These are phyloP conservation scores for Melanogrammus aeglefinus DNA, from an alignment of 2,797 vertebrate species.

Conservation along the genomic window DNA sequence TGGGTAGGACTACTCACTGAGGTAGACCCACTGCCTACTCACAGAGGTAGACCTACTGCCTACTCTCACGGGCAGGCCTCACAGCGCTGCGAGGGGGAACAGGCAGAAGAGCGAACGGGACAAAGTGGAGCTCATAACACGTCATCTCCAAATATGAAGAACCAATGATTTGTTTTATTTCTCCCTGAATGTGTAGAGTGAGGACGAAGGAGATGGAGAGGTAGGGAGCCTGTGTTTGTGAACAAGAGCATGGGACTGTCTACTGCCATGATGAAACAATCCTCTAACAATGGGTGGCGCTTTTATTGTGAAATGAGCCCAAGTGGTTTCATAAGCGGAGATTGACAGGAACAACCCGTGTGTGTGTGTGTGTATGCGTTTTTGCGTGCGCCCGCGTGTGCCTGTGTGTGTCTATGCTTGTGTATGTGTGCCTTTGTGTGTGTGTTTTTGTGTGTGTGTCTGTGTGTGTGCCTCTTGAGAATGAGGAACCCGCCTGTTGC, in stretches of 20 bases:
- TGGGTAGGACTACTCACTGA: too few species aligned
- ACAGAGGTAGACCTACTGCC: too few species aligned
- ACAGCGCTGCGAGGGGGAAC: too few species aligned
- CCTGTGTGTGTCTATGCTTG: not conserved
- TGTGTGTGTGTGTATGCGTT: too few species aligned
- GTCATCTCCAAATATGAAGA: not conserved
- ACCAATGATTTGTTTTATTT: conserved; percentile 43
- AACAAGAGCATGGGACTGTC: conserved; percentile 1
- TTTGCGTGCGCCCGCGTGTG: not conserved
- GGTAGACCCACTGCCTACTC: too few species aligned
- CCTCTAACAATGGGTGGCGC: not conserved
- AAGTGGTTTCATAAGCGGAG: not conserved
- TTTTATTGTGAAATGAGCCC: not conserved
- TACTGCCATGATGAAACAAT: not conserved
- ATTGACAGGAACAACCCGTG: not conserved
- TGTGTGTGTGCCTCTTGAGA: not conserved
- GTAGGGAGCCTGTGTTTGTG: conserved; percentile 70
- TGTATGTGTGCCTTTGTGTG: not conserved
- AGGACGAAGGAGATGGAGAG: conserved; percentile 89
- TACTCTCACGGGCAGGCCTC: too few species aligned
- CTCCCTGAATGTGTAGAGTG: conserved; percentile 77
- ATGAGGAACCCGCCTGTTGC: not conserved
- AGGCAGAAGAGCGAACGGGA: too few species aligned
- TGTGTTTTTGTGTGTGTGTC: not conserved
- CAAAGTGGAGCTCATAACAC: not conserved